Percentiles rank a stretch among this genome's conserved stretches.
Evolutionary conservation across 1,140 invertebrate species (phyloP).

Genomic region (Hylaeus volcanicus): DNA sequence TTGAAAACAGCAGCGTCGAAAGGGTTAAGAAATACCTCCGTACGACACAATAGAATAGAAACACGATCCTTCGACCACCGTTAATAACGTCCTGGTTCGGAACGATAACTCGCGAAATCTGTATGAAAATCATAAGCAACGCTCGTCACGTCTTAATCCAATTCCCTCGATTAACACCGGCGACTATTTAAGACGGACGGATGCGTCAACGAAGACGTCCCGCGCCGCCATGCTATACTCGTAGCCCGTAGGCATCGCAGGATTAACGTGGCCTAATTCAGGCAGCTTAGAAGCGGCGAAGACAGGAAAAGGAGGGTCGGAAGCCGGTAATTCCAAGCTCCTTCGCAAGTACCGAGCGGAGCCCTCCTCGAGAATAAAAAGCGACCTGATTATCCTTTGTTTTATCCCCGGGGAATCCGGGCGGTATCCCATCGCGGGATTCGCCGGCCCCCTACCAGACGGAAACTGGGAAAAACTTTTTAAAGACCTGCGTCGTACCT

Average conservation of each 20-base stretch:
- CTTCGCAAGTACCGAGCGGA: slow-evolving; percentile 3
- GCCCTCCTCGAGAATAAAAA: slow-evolving; percentile 49
- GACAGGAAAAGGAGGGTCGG: slow-evolving; percentile 30
- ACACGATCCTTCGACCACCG: too few relatives aligned
- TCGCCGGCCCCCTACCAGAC: not conserved
- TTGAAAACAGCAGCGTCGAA: too few relatives aligned
- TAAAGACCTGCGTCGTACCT: slow-evolving; percentile 50
- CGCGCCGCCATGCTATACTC: not conserved
- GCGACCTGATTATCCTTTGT: slow-evolving; percentile 63
- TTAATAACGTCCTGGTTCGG: too few relatives aligned
- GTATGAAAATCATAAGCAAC: slow-evolving; percentile 9
- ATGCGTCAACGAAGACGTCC: slow-evolving; percentile 16
- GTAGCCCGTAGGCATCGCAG: not conserved
- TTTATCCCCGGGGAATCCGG: slow-evolving; percentile 52
- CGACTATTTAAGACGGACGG: slow-evolving; percentile 7
- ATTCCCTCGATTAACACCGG: slow-evolving; percentile 5
- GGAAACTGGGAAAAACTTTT: slow-evolving; percentile 55
- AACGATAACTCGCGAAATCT: not conserved
- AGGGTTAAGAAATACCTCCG: too few relatives aligned
- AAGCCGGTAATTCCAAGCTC: slow-evolving; percentile 38
- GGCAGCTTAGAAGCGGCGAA: slow-evolving; percentile 20
- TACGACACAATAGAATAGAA: too few relatives aligned
- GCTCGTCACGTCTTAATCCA: slow-evolving; percentile 22
- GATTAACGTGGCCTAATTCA: slow-evolving; percentile 43
- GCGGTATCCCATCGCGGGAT: slow-evolving; percentile 25